Percentiles rank a stretch among this genome's conserved stretches.
phyloP scores from a whole-genome alignment of 2,888 invertebrate genomes.

The Asteroscopus sphinx region DNA sequence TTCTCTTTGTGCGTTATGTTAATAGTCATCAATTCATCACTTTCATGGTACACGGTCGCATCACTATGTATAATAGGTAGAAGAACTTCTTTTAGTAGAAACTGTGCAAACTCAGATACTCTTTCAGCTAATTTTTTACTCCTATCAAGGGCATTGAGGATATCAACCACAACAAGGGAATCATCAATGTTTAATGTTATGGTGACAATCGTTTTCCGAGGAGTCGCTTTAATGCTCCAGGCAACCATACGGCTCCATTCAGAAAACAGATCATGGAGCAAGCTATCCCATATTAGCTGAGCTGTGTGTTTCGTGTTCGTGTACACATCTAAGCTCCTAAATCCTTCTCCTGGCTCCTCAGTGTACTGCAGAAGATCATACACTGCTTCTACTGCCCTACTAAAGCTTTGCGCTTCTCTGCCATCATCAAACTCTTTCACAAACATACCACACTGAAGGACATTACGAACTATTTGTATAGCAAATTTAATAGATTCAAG shows the following conservation, averaged over 20 bases:
- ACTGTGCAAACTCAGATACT: slow-evolving; percentile 89
- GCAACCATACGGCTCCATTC: slow-evolving; percentile 87
- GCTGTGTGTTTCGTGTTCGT: slow-evolving; percentile 83
- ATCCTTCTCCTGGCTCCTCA: slow-evolving; percentile 83
- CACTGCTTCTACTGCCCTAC: slow-evolving; percentile 86
- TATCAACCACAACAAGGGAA: slow-evolving; percentile 66
- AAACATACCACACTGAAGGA: slow-evolving; percentile 75
- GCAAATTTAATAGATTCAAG: slow-evolving; percentile 90
- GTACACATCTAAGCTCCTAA: slow-evolving; percentile 87
- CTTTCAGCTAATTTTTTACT: slow-evolving; percentile 80
- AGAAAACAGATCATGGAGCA: slow-evolving; percentile 81
- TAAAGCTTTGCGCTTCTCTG: slow-evolving; percentile 73
- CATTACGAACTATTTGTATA: slow-evolving; percentile 82
- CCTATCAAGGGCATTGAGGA: slow-evolving; percentile 80
- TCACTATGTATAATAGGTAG: slow-evolving; percentile 89
- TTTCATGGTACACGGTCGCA: slow-evolving; percentile 78
- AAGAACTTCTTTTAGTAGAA: slow-evolving; percentile 90
- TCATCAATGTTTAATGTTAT: slow-evolving; percentile 78
- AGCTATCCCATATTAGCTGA: slow-evolving; percentile 78
- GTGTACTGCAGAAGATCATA: slow-evolving; percentile 81
- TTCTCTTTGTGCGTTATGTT: slow-evolving; percentile 79
- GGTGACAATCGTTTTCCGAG: slow-evolving; percentile 71
- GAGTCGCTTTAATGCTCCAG: slow-evolving; percentile 70
- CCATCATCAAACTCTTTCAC: slow-evolving; percentile 78
- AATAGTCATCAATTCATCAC: slow-evolving; percentile 72